These are phyloP conservation scores for Cinclus mexicanus DNA, from an alignment of 2,113 vertebrate genomes.

Conservation along the genomic window DNA sequence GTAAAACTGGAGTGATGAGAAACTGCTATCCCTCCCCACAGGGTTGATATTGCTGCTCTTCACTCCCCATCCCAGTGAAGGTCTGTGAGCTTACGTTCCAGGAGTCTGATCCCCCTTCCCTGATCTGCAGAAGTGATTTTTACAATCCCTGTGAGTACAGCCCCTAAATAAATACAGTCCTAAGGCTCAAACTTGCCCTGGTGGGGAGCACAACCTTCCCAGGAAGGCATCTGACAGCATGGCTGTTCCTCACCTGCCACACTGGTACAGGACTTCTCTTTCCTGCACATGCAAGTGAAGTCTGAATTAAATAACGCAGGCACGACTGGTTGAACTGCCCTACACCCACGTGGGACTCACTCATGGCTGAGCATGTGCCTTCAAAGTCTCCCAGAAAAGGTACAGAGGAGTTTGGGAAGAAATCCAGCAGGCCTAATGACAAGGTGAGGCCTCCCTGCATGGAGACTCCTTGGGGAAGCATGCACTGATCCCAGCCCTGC, in stretches of 20 bases:
- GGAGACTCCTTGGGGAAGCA: not conserved
- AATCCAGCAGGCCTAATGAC: not conserved
- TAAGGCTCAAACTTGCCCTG: not conserved
- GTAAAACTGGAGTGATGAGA: not conserved
- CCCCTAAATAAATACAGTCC: not conserved
- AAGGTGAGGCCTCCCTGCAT: not conserved
- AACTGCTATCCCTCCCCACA: not conserved
- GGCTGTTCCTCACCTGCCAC: not conserved
- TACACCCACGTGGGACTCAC: not conserved
- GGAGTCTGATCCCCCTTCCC: not conserved
- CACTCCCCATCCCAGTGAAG: not conserved
- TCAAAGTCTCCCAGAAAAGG: not conserved
- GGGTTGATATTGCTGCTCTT: not conserved
- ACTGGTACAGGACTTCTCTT: not conserved
- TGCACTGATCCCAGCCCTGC: not conserved
- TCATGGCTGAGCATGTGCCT: not conserved
- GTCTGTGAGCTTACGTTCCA: not conserved
- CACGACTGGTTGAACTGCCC: not conserved
- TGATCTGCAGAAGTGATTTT: not conserved
- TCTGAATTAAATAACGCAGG: not conserved
- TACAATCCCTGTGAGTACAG: not conserved
- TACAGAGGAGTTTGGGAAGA: not conserved
- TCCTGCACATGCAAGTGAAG: not conserved
- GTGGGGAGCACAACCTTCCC: not conserved
- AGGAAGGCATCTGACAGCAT: not conserved